Base-by-base conservation (phyloP, 2,888 invertebrate genomes). In the Neria commutata region DNA sequence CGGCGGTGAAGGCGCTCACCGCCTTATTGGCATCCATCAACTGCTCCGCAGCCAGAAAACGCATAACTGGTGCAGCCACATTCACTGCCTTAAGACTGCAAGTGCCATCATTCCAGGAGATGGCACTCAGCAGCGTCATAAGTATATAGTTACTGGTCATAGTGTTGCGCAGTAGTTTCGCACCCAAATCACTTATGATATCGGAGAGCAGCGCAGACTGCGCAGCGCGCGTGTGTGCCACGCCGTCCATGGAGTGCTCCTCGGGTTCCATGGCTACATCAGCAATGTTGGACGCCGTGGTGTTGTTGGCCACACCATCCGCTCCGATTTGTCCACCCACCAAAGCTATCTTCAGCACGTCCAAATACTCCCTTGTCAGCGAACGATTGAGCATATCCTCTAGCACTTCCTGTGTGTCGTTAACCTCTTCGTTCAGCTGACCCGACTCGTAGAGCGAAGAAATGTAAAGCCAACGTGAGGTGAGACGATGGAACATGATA, bases 71-170 rank as follows among this genome's bases (percentile, higher is more conserved):
- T n/a, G 89, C 87, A 40, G 90, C 87, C 23, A 94, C 83, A 56
- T 85, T 84, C 1, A 90, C 88, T n/a, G 93, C 91, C 75, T 91
- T 92, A 65, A 91, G 83, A 67, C 92, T 93, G 23, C 90, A 88
- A 51, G 87, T 87, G 60, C 94, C 91, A 81, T 96, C 96, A 70
- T 89, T 89, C 95, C 95, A 95, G 25, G 91, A 87, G n/a, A 91
- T 81, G 1, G 89, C 88, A 60, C 85, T 86, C 60, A 76, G 76
- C 77, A 90, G 84, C 33, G 88, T 87, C 70, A 88, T 78, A 19
- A 89, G 85, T 10, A 89, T 84, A 17, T 87, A 86, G 66, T 87
- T 87, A 64, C 87, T 87, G 3, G 88, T 89, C 14, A 84, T 83
- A 17, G 85, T 88, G 71, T 86, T 87, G 17, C 88, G 84, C 61